A percentile compares a stretch with the other conserved stretches of the same genome.
Conservation (phyloP, 2,797 vertebrate species). For the Spheniscus humboldti region DNA sequence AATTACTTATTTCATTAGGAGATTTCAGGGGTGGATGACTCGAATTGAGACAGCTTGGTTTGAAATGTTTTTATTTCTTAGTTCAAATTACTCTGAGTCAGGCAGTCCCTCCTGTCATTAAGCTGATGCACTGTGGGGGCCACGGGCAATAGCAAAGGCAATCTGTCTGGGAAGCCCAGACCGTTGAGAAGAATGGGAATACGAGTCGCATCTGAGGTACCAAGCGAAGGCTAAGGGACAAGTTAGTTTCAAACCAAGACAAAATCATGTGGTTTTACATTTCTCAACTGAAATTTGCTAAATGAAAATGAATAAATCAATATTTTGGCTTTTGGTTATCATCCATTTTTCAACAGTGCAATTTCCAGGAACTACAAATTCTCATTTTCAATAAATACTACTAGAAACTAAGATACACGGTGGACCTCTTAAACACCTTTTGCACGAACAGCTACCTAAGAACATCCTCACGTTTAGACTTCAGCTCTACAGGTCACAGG, state of each 20-base stretch:
- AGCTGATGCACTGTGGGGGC: neutral
- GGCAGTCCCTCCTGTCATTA: neutral
- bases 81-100: neutral
- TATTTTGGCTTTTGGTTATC: neutral
- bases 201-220: fast-evolving
- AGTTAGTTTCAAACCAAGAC: neutral
- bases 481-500: neutral
- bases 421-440: neutral
- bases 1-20: neutral
- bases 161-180: neutral
- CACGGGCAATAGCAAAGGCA: neutral
- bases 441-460: neutral
- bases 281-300: neutral
- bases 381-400: neutral
- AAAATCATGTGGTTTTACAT: neutral
- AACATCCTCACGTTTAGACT: neutral
- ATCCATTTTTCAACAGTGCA: neutral
- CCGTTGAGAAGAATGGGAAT: neutral
- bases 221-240: neutral
- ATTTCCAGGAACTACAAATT: neutral
- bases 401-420: neutral
- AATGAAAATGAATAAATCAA: neutral
- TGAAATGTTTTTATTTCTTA: neutral
- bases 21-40: neutral
- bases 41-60: neutral